A percentile compares a stretch with the other conserved stretches of the same genome.
Evolutionary conservation across 2,888 invertebrate species (phyloP).

Genomic region (Trisateles emortualis): DNA sequence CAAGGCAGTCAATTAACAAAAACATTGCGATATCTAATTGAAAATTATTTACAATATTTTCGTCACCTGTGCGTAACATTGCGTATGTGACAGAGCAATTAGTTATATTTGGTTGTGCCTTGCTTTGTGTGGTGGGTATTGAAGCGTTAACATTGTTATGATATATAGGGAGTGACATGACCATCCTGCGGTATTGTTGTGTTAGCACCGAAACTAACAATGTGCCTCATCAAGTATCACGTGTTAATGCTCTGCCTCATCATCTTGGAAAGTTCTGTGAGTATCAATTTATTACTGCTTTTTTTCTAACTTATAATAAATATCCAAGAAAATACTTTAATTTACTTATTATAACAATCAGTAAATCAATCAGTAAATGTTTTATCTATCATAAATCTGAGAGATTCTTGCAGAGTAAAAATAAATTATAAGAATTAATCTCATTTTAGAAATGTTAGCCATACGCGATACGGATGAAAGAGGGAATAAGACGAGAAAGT

Average conservation of each 20-base stretch:
- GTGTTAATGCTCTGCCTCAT: constrained; percentile 58
- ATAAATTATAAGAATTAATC: no score
- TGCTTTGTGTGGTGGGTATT: constrained; percentile 42
- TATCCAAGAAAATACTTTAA: no score
- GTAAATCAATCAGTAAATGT: no score
- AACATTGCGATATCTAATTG: constrained; percentile 9
- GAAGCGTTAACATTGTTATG: constrained; percentile 61
- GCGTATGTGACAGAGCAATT: constrained; percentile 32
- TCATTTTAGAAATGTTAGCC: no score
- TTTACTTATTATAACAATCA: no score
- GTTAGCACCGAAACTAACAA: constrained; percentile 48
- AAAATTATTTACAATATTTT: background rate
- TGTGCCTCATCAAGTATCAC: constrained; percentile 58
- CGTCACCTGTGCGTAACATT: constrained; percentile 10
- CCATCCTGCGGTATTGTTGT: constrained; percentile 49
- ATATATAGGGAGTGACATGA: constrained; percentile 52
- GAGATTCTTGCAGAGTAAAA: no score
- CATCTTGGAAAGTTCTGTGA: constrained; percentile 60
- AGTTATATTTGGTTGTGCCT: constrained; percentile 32
- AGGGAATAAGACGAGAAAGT: no score
- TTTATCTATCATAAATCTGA: no score
- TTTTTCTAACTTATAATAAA: no score
- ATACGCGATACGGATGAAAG: no score
- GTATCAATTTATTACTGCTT: no score
- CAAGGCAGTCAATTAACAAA: background rate